phyloP scores from a whole-genome alignment of 2,113 vertebrate species.

The Meles meles region DNA sequence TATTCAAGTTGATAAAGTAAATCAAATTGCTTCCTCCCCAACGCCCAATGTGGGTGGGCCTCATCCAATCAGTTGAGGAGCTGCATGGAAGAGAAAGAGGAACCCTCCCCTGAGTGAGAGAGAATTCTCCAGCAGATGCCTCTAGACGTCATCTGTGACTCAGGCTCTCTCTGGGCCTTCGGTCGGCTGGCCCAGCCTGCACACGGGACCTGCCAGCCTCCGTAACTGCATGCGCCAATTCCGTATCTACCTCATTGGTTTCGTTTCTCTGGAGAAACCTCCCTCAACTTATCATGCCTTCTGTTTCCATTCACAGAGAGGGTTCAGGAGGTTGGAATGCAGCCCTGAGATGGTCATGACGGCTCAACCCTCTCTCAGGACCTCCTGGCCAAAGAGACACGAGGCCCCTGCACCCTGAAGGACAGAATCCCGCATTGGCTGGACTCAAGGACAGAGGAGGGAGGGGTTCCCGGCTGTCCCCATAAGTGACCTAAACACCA shows the following conservation, averaged over 20 bases:
- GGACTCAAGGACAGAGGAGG: accelerated
- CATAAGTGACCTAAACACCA: neutral
- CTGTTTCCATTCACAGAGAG: neutral
- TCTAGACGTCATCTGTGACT: accelerated
- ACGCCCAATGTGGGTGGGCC: neutral
- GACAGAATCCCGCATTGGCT: accelerated
- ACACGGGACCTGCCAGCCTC: neutral
- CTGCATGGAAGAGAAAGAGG: accelerated
- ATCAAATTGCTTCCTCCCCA: neutral
- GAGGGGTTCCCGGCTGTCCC: too few relatives aligned
- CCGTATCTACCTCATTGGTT: accelerated
- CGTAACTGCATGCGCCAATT: accelerated
- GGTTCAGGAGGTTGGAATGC: accelerated
- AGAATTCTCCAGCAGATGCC: neutral
- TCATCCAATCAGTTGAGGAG: neutral
- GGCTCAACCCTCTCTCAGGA: accelerated
- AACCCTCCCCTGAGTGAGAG: accelerated
- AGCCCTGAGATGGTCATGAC: accelerated
- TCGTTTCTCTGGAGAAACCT: neutral
- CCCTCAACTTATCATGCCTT: neutral
- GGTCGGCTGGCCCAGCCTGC: neutral
- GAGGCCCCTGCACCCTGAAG: accelerated
- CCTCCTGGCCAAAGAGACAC: neutral
- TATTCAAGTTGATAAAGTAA: neutral
- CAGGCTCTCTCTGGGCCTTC: neutral